These are phyloP conservation scores for Agonopterix heracliana DNA, from an alignment of 2,888 invertebrate species.

Conservation along the genomic window DNA sequence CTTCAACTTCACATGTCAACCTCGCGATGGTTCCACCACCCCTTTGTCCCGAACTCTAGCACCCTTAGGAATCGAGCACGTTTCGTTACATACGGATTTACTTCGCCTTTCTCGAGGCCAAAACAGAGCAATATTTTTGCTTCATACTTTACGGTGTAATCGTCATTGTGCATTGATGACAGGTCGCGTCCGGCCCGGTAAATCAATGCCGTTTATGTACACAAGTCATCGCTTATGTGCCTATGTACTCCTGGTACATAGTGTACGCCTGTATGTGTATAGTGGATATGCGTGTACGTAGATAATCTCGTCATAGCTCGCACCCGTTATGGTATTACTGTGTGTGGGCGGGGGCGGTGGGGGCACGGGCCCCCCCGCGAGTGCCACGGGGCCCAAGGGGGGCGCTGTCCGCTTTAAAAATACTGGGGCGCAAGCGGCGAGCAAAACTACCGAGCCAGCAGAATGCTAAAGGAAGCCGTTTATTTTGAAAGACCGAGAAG, in stretches of 20 bases:
- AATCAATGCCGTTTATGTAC: slow-evolving; percentile 65
- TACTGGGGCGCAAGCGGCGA: slow-evolving; percentile 55
- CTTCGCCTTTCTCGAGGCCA: background rate
- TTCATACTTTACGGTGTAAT: slow-evolving; percentile 23
- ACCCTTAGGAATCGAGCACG: slow-evolving; percentile 4
- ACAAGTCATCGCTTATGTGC: slow-evolving; percentile 65
- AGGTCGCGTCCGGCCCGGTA: slow-evolving; percentile 58
- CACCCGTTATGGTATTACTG: slow-evolving; percentile 75
- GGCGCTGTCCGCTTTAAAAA: slow-evolving; percentile 72
- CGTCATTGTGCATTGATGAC: slow-evolving; percentile 60
- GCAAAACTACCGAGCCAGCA: slow-evolving; percentile 54
- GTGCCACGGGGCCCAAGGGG: slow-evolving; percentile 48
- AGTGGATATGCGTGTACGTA: slow-evolving; percentile 63
- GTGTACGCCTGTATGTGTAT: slow-evolving; percentile 42
- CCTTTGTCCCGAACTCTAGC: slow-evolving; percentile 3
- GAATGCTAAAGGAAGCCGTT: slow-evolving; percentile 64
- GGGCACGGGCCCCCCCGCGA: slow-evolving; percentile 34
- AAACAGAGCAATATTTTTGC: background rate
- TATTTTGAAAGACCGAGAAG: slow-evolving; percentile 62
- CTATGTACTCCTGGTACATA: slow-evolving; percentile 59
- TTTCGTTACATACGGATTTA: slow-evolving; percentile 1
- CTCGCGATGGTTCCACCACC: background rate
- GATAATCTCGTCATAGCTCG: slow-evolving; percentile 76
- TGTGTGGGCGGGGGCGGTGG: slow-evolving; percentile 47
- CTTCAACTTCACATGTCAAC: too few relatives aligned